phyloP scores from a whole-genome alignment of 2,888 invertebrate genomes.

The Ophioninae sp. region DNA sequence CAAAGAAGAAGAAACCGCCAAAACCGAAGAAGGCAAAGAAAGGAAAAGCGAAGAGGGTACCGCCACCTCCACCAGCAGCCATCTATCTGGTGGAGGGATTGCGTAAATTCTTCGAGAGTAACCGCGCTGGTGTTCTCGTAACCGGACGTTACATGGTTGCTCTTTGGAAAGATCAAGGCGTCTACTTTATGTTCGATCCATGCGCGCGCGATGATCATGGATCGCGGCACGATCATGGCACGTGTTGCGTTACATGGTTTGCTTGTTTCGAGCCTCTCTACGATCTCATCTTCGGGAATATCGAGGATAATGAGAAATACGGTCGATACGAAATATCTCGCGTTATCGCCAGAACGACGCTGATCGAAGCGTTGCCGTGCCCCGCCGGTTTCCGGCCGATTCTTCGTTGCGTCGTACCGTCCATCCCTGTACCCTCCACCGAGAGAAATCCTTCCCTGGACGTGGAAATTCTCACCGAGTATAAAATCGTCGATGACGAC shows the following conservation, averaged over 20 bases:
- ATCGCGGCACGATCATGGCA: constrained; percentile 59
- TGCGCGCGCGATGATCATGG: constrained; percentile 69
- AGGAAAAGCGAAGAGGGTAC: constrained; percentile 53
- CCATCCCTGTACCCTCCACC: constrained; percentile 62
- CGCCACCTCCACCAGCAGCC: constrained; percentile 68
- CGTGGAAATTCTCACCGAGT: constrained; percentile 68
- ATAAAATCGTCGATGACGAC: constrained; percentile 69
- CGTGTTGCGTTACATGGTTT: constrained; percentile 76
- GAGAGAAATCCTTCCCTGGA: constrained; percentile 68
- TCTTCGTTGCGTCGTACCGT: constrained; percentile 65
- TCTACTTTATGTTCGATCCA: constrained; percentile 77
- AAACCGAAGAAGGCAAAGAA: constrained; percentile 64
- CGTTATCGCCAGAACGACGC: constrained; percentile 70
- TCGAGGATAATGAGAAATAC: constrained; percentile 72
- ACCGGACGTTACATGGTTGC: constrained; percentile 71
- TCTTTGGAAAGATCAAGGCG: constrained; percentile 75
- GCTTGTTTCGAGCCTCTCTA: constrained; percentile 74
- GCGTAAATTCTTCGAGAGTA: constrained; percentile 71
- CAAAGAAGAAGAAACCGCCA: constrained; percentile 63
- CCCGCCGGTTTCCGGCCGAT: constrained; percentile 72
- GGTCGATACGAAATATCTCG: constrained; percentile 70
- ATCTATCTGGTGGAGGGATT: constrained; percentile 73
- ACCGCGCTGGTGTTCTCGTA: constrained; percentile 74
- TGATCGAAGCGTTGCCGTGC: constrained; percentile 73
- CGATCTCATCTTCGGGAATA: constrained; percentile 70